These are phyloP conservation scores for Lasius fuliginosus DNA, from an alignment of 2,888 invertebrate genomes.

Conservation along the genomic window DNA sequence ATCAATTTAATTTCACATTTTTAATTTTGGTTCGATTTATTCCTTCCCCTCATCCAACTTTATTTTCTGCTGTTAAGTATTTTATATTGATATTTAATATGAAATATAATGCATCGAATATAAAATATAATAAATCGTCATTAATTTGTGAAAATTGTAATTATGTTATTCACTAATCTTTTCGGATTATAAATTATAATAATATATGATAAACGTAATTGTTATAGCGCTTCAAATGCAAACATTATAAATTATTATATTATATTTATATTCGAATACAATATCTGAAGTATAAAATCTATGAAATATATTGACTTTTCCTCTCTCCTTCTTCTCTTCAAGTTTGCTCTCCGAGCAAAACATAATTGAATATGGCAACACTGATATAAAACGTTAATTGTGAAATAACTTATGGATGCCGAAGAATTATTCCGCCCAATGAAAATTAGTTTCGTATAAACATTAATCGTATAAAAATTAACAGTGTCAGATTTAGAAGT, in stretches of 20 bases:
- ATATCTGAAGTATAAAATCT: conserved; percentile 5
- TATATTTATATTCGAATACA: background rate
- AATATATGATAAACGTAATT: background rate
- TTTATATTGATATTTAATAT: background rate
- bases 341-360: background rate
- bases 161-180: conserved; percentile 2
- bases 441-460: background rate
- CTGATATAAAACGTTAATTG: background rate
- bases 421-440: background rate
- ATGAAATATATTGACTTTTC: background rate
- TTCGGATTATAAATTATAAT: background rate
- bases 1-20: background rate
- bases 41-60: background rate
- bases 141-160: background rate
- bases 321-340: background rate
- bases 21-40: background rate
- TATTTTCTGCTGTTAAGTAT: background rate
- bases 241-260: conserved; percentile 16
- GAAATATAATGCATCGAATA: background rate
- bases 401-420: background rate
- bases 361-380: background rate
- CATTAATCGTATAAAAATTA: conserved; percentile 7
- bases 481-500: background rate
- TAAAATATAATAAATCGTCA: background rate
- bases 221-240: background rate